A percentile compares a stretch with the other conserved stretches of the same genome.
phyloP scores from a whole-genome alignment of 2,113 vertebrate species.

The Petroica traversi region DNA sequence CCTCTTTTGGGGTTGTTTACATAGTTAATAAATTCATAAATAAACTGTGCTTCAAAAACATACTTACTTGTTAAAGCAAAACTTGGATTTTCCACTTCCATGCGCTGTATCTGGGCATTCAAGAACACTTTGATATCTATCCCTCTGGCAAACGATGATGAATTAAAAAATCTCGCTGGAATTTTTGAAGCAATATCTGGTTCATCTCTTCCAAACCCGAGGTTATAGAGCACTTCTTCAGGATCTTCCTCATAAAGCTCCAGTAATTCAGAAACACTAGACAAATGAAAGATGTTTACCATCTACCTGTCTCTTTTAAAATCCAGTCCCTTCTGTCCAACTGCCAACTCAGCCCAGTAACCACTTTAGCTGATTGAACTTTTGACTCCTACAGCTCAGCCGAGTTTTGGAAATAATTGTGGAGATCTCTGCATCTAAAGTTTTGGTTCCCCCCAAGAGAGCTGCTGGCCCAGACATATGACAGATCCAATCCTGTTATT shows the following conservation, averaged over 20 bases:
- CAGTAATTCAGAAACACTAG: conserved; percentile 93
- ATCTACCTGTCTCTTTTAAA: background rate
- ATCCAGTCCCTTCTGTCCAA: background rate
- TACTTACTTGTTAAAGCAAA: conserved; percentile 94
- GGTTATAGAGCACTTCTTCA: conserved; percentile 94
- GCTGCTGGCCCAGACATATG: background rate
- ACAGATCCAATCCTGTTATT: background rate
- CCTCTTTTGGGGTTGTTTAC: background rate
- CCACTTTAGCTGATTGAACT: background rate
- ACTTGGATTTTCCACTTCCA: conserved; percentile 97
- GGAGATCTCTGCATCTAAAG: background rate
- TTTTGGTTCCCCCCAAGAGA: background rate
- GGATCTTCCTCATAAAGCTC: conserved; percentile 97
- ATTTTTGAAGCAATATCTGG: conserved; percentile 93
- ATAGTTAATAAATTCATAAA: background rate
- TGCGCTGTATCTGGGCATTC: conserved; percentile 92
- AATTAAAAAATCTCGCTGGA: conserved; percentile 92
- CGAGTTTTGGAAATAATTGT: background rate
- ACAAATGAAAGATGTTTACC: background rate
- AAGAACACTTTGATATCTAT: conserved; percentile 98
- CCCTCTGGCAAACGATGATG: conserved; percentile 86
- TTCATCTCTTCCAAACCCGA: conserved; percentile 96
- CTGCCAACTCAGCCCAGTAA: background rate
- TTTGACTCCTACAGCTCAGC: background rate
- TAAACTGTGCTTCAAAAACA: background rate